A percentile compares a stretch with the other conserved stretches of the same genome.
These are phyloP conservation scores for Microhierax caerulescens DNA, from an alignment of 2,797 vertebrate species.

Conservation along the genomic window DNA sequence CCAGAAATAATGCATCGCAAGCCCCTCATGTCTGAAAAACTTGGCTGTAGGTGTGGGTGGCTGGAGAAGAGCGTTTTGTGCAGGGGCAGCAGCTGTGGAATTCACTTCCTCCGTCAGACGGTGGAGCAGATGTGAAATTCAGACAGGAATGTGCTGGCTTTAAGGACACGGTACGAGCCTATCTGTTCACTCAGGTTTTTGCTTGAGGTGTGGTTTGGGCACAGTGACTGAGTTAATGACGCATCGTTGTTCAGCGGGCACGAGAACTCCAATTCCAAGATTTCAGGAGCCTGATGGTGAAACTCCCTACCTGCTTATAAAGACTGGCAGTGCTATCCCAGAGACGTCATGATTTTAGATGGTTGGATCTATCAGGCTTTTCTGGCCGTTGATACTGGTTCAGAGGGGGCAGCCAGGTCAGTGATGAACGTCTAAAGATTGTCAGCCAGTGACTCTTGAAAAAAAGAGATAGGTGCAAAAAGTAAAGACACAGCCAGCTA, in stretches of 20 bases:
- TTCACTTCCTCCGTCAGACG: not conserved
- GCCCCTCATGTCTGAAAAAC: not conserved
- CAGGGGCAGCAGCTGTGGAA: conserved; percentile 2
- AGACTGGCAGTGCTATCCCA: not conserved
- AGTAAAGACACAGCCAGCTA: not conserved
- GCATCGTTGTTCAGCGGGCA: not conserved
- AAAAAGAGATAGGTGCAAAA: not conserved
- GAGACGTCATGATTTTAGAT: not conserved
- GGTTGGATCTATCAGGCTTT: not conserved
- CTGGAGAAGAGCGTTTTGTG: not conserved
- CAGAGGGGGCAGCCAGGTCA: not conserved
- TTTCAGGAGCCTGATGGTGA: not conserved
- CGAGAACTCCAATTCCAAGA: not conserved
- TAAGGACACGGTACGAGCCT: not conserved
- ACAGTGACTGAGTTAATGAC: not conserved
- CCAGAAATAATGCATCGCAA: not conserved
- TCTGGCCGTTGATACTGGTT: not conserved
- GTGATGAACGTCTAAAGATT: not conserved
- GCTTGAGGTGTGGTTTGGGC: not conserved
- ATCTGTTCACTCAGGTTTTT: not conserved
- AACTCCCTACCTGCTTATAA: not conserved
- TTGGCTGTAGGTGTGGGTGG: not conserved
- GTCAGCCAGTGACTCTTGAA: not conserved
- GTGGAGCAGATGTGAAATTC: not conserved
- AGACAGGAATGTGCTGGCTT: conserved; percentile 29